Conservation (phyloP, 2,113 vertebrate species). For the Eurystomus gularis region DNA sequence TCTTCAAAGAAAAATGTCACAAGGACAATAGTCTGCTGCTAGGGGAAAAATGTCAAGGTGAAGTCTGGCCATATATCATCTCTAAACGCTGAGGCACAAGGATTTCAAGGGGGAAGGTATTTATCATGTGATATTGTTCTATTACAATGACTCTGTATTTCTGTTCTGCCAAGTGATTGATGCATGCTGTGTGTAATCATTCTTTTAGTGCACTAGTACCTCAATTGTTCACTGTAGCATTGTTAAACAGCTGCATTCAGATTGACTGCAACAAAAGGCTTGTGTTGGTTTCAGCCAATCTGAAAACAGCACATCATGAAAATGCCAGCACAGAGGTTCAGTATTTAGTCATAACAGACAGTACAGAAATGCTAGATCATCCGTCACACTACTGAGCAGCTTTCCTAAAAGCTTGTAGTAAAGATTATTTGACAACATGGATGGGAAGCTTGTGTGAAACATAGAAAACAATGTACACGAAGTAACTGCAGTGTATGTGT, state of each 20-base stretch:
- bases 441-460: background rate
- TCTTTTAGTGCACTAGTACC: conserved; percentile 52
- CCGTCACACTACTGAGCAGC: background rate
- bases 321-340: background rate
- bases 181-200: conserved; percentile 54
- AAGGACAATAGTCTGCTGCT: conserved; percentile 21
- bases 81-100: conserved; percentile 42
- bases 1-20: conserved; percentile 32
- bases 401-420: background rate
- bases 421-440: background rate
- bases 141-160: conserved; percentile 69
- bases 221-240: conserved; percentile 7
- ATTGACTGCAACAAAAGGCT: background rate
- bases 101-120: conserved; percentile 69
- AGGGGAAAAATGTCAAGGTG: conserved; percentile 37
- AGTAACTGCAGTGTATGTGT: rapidly evolving
- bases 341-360: background rate
- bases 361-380: background rate
- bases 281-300: background rate
- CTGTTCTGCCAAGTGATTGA: conserved; percentile 67
- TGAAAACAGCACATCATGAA: background rate
- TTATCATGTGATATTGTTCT: conserved; percentile 75
- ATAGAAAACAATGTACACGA: rapidly evolving
- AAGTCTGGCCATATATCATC: conserved; percentile 68
- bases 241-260: conserved; percentile 41